Conservation (phyloP, 2,113 vertebrate species). For the Clarias gariepinus region DNA sequence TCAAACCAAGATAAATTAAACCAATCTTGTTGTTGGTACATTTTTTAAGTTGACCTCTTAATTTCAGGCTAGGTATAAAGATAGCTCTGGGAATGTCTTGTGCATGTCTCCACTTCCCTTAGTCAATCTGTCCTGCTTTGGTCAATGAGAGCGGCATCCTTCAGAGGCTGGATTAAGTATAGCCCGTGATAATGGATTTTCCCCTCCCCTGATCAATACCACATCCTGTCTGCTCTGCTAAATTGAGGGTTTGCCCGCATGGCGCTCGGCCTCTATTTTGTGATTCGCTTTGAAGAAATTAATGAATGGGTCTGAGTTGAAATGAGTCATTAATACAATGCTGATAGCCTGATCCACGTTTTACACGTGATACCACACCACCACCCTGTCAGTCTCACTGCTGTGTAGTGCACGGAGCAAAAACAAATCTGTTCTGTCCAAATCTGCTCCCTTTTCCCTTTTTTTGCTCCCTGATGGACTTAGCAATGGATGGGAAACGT, state of each 20-base stretch:
- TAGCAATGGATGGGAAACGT: too few relatives aligned
- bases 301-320: constrained; percentile 1
- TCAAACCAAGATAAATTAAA: not conserved
- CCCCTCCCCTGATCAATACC: constrained; percentile 46
- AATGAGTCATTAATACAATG: not conserved
- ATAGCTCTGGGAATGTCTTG: constrained; percentile 34
- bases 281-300: not conserved
- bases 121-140: constrained; percentile 42
- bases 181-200: constrained; percentile 51
- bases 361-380: not conserved
- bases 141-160: constrained; percentile 48
- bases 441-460: not conserved
- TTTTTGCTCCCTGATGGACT: not conserved
- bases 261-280: constrained; percentile 1
- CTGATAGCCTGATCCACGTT: not conserved
- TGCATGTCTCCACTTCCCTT: constrained; percentile 39
- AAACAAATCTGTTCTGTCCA: not conserved
- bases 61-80: not conserved
- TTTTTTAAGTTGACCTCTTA: not conserved
- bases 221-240: constrained; percentile 34
- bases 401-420: not conserved
- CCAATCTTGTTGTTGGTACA: not conserved
- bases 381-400: not conserved
- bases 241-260: constrained; percentile 30
- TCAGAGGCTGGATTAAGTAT: constrained; percentile 49